phyloP scores from a whole-genome alignment of 2,797 vertebrate species.

The Falco berigora region DNA sequence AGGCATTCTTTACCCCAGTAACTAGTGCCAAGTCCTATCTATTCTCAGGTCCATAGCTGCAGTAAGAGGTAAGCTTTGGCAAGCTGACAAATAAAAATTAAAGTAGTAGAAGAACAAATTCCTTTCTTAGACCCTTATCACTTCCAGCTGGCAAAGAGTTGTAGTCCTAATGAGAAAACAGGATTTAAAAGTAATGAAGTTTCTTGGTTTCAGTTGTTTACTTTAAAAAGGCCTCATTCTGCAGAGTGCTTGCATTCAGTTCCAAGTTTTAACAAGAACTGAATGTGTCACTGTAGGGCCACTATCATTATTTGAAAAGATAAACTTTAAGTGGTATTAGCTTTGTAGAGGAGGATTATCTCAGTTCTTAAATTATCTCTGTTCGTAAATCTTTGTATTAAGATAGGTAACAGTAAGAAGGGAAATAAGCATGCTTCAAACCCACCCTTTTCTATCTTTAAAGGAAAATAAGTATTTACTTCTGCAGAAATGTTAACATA shows the following conservation, averaged over 20 bases:
- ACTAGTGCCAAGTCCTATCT: constrained; percentile 15
- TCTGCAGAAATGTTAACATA: neutral
- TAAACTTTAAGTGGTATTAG: neutral
- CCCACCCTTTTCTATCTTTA: neutral
- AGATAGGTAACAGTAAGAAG: neutral
- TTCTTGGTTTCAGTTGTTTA: constrained; percentile 35
- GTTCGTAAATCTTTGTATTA: neutral
- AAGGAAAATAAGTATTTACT: neutral
- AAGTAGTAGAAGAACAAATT: constrained; percentile 29
- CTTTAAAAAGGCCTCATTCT: constrained; percentile 28
- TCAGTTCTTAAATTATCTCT: neutral
- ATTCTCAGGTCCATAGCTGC: neutral
- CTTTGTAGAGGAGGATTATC: neutral
- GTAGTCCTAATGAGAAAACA: constrained; percentile 49
- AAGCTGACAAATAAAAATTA: constrained; percentile 53
- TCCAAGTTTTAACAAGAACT: constrained; percentile 24
- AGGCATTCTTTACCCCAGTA: neutral
- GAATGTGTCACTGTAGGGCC: neutral
- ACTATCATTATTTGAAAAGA: neutral
- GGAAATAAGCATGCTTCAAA: neutral
- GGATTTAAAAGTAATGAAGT: constrained; percentile 41
- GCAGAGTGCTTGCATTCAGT: neutral
- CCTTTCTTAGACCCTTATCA: constrained; percentile 14
- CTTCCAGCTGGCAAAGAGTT: constrained; percentile 42
- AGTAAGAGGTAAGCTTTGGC: constrained; percentile 19